Evolutionary conservation across 1,140 invertebrate species (phyloP), one percentile per base, ranked within the genome.

Genomic region (Drosophila albomicans): DNA sequence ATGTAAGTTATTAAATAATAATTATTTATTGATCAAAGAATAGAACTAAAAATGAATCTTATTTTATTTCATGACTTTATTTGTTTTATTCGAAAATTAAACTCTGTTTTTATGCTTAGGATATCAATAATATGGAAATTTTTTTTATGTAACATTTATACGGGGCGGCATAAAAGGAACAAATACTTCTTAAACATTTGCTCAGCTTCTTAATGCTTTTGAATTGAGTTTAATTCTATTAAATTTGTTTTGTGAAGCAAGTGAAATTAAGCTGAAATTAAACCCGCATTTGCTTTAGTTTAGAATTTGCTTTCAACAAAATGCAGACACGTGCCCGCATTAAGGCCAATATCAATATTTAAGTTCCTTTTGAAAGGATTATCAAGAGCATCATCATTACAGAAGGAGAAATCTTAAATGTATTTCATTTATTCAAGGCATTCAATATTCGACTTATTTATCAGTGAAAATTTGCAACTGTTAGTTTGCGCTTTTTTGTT

Each of bases 371-470:
- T 51, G n/a, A 35, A 35, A 8, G 28, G 52, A 35, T 56, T 56
- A 56, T 2, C 30, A 56, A 4, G 5, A 15, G 6, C 52, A 48
- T 16, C 46, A 48, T 7, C 16, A 20, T 48, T 10, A 38, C 1
- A 8, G 35, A 7, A 38, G 7, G 30, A 6, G 28, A 32, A 20
- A 1, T 2, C 52, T 8, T 16, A 2, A 38, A 13, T n/a, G 3
- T 7, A 30, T 25, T 25, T 35, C 6, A 38, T 41, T 57, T 57
- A 54, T 32, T 28, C 28, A 30, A 57, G 15, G 32, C 32, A 57
- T 57, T 41, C 20, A 35, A 20, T 41, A 57, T 57, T 57, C 54
- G 54, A 43, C 41, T 13, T 43, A 15, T 41, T 57, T 38, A 3
- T 16, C 3, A 35, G 8, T 15, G 8, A 49, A 3, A 52, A 30